Evolutionary conservation across 2,888 invertebrate species (phyloP).

Genomic region (Pedicia rivosa): DNA sequence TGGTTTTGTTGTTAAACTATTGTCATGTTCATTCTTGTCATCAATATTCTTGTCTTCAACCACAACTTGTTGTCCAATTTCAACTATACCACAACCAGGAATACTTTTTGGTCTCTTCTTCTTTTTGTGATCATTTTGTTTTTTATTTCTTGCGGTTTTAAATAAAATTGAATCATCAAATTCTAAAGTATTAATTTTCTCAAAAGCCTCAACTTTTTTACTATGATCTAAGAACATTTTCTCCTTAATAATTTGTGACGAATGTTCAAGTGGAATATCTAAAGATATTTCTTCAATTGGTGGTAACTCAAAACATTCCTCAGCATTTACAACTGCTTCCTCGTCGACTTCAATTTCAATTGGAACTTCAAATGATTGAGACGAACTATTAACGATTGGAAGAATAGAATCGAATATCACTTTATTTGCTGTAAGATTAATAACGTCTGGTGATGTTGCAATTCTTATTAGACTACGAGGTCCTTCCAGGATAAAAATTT

Average conservation of each 20-base stretch:
- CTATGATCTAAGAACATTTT: constrained; percentile 17
- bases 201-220: constrained; percentile 44
- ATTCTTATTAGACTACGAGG: constrained; percentile 63
- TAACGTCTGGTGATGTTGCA: constrained; percentile 49
- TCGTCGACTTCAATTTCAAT: constrained; percentile 30
- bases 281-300: constrained; percentile 36
- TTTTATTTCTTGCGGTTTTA: constrained; percentile 34
- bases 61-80: constrained; percentile 21
- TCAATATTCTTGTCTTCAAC: constrained; percentile 6
- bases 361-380: constrained; percentile 28
- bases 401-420: neutral
- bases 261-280: constrained; percentile 23
- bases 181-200: constrained; percentile 54
- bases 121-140: constrained; percentile 13
- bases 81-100: constrained; percentile 27
- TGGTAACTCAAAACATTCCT: constrained; percentile 60
- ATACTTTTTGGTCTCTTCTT: too few species aligned
- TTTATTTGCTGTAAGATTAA: constrained; percentile 4
- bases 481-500: constrained; percentile 72
- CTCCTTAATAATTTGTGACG: constrained; percentile 4
- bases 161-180: constrained; percentile 53
- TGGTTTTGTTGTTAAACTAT: constrained; percentile 21
- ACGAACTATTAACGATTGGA: neutral
- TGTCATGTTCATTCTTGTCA: neutral
- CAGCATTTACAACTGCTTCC: constrained; percentile 39